A percentile compares a stretch with the other conserved stretches of the same genome.
Conservation (phyloP, 2,888 invertebrate genomes). For the Embidobia sp. region DNA sequence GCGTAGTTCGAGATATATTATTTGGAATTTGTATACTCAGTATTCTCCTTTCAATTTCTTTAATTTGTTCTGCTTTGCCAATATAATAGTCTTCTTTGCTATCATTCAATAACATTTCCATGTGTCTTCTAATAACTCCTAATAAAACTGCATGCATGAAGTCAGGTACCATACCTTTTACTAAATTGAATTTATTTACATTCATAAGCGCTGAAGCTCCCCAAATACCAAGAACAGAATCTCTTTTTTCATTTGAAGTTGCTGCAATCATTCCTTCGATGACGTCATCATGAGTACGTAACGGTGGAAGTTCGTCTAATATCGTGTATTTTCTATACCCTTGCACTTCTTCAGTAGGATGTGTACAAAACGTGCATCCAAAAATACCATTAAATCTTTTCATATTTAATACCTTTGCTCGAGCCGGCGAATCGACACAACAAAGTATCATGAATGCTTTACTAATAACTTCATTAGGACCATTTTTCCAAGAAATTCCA, state of each 20-base stretch:
- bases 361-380: conserved; percentile 52
- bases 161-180: conserved; percentile 44
- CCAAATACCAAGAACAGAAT: conserved; percentile 24
- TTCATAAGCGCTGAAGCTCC: conserved; percentile 26
- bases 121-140: not conserved
- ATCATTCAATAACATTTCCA: not conserved
- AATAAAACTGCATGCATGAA: not conserved
- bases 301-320: not conserved
- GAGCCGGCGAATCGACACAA: conserved; percentile 26
- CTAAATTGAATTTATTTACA: conserved; percentile 52
- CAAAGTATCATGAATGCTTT: conserved; percentile 34
- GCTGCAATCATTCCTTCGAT: conserved; percentile 6
- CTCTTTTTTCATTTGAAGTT: not conserved
- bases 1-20: conserved; percentile 28
- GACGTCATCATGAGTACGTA: conserved; percentile 13
- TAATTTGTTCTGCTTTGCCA: conserved; percentile 11
- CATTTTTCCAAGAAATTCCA: conserved; percentile 27
- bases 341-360: conserved; percentile 13
- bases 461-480: conserved; percentile 6
- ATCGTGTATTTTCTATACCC: conserved; percentile 19
- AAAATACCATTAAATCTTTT: conserved; percentile 50
- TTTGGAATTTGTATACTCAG: conserved; percentile 33
- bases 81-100: conserved; percentile 18
- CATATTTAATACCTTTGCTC: conserved; percentile 44
- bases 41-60: conserved; percentile 21